Base-by-base conservation (phyloP, 1,140 invertebrate species). In the Rhynchophorus ferrugineus region DNA sequence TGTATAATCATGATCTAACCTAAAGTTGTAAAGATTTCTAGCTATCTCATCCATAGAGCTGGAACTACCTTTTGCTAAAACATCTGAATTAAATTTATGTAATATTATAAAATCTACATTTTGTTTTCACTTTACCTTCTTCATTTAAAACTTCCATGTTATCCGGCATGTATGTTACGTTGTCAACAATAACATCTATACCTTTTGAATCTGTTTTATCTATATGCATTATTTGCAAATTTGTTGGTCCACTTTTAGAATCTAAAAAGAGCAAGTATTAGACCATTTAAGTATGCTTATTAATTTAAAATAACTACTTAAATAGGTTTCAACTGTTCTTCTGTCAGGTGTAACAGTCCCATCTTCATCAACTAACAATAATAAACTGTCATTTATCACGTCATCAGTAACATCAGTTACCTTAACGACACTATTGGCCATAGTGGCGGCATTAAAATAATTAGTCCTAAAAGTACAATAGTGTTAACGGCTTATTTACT, bases 1-100 rank as follows among this genome's bases (percentile, higher is more conserved):
- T 46, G 80, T 82, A 59, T 83, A 83, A 58, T 81, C 81, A 64
- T 83, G 81, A 65, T 83, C 81, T 69, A 82, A 80, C 60, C 73
- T 73, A 49, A 83, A 78, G 41, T 71, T 68, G 63, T 73, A 62
- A 68, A 75, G 65, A 71, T 76, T 66, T 65, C 67, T 58, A 69
- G 64, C 60, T 63, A 77, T 56, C 70, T 76, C 73, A 53, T 73
- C 72, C 59, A 75, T 71, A 63, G 71, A 71, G 18, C 11, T 35
- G 3, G 38, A 14, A 20, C 11, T 22, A 41, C 43, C 43, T 33
- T 21, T 36, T 13, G 11, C 21, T 7, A 46, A 43, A 21, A 57
- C 20, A 49, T 57, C 55, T 48, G 37, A 43, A 41, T 5, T 17
- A 3, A 20, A 18, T 18, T 17, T 18, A 19, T 19, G 20, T 17